Percentiles rank a stretch among this genome's conserved stretches.
Conservation (phyloP, 2,888 invertebrate genomes). For the Microplitis deprimator region DNA sequence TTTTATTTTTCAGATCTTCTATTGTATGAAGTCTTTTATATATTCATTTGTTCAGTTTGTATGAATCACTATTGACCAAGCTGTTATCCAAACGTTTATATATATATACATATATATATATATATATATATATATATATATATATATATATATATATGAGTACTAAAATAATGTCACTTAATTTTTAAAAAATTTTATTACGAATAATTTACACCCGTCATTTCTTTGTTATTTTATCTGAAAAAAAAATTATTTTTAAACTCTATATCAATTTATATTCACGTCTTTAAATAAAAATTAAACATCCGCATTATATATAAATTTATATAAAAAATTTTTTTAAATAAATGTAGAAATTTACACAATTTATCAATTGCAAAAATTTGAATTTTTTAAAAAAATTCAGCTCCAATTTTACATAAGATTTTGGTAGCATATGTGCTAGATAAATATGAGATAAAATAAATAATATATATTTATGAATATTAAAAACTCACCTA, state of each 20-base stretch:
- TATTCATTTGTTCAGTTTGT: not conserved
- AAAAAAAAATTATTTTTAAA: not conserved
- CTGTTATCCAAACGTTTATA: not conserved
- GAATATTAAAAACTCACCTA: not conserved
- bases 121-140: not conserved
- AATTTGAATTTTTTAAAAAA: too few species aligned
- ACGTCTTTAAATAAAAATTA: not conserved
- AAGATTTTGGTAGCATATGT: too few species aligned
- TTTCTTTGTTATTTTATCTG: not conserved
- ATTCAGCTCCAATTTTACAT: too few species aligned
- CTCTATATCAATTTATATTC: too few species aligned
- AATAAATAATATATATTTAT: not conserved
- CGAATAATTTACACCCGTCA: not conserved
- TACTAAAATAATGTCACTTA: not conserved
- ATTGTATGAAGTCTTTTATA: not conserved
- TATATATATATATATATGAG: not conserved
- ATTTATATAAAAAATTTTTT: not conserved
- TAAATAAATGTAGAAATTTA: too few species aligned
- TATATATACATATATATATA: not conserved
- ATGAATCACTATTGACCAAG: conserved; percentile 1
- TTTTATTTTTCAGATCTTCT: not conserved
- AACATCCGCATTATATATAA: not conserved
- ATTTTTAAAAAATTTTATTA: not conserved
- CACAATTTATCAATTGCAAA: too few species aligned
- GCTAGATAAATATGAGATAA: not conserved